phyloP scores from a whole-genome alignment of 2,888 invertebrate species.

The Shargacucullia verbasci region DNA sequence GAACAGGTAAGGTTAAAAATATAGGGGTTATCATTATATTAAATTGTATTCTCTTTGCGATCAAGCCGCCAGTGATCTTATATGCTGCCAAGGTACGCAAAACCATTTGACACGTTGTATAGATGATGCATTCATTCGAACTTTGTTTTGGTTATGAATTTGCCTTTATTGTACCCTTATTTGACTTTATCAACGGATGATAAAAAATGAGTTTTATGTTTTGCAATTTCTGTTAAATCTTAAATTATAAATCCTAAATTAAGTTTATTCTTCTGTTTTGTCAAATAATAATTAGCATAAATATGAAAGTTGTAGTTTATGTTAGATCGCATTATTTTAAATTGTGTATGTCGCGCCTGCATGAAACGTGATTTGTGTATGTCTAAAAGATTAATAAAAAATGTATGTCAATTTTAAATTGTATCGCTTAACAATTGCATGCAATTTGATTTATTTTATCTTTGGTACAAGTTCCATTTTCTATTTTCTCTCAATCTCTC shows the following conservation, averaged over 20 bases:
- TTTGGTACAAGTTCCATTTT: too few species aligned
- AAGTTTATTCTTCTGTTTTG: too few species aligned
- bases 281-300: too few species aligned
- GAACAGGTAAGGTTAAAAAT: conserved; percentile 27
- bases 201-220: conserved; percentile 9
- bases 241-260: too few species aligned
- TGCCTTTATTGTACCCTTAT: conserved; percentile 25
- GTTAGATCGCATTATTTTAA: conserved; percentile 30
- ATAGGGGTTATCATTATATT: conserved; percentile 36
- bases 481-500: too few species aligned
- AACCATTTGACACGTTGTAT: conserved; percentile 45
- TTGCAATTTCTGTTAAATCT: conserved; percentile 1
- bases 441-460: neutral
- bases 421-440: conserved; percentile 11
- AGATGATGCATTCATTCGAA: conserved; percentile 37
- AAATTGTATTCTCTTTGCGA: conserved; percentile 81
- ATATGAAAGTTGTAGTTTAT: neutral
- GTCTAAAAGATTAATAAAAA: conserved; percentile 24
- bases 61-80: conserved; percentile 87
- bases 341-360: conserved; percentile 53
- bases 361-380: conserved; percentile 47
- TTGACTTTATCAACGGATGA: conserved; percentile 19
- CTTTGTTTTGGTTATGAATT: conserved; percentile 44
- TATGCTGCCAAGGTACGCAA: conserved; percentile 89
- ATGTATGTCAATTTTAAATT: conserved; percentile 11